Evolutionary conservation across 2,113 vertebrate genomes (phyloP).

Genomic region (Corynorhinus townsendii): DNA sequence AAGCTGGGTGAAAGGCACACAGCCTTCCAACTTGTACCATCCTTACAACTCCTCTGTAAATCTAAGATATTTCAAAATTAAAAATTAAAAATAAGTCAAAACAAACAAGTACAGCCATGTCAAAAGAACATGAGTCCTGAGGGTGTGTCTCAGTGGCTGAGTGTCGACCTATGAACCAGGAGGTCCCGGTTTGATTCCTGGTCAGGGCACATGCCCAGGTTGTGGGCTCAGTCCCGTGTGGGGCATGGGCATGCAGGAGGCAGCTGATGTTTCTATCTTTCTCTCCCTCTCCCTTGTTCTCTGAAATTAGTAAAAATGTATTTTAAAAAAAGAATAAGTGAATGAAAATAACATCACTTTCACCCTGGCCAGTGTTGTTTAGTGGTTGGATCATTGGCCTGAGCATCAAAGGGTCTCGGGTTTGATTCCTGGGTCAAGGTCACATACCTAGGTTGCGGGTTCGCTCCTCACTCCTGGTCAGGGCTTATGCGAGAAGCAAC

Average conservation of each 20-base stretch:
- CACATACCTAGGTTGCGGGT: too few species aligned
- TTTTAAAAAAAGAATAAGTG: too few species aligned
- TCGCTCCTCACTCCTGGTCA: too few species aligned
- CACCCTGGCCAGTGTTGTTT: too few species aligned
- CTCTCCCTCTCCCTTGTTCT: neutral
- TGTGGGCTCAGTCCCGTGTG: neutral
- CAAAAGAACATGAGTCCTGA: neutral
- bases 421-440: too few species aligned
- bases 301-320: too few species aligned
- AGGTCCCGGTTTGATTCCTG: neutral
- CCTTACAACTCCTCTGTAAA: neutral
- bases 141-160: neutral
- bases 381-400: too few species aligned
- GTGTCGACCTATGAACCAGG: neutral
- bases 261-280: neutral
- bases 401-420: too few species aligned
- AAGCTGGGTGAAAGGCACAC: neutral
- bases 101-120: neutral
- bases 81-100: neutral
- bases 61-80: neutral
- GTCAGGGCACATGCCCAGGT: neutral
- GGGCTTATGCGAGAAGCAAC: neutral
- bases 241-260: too few species aligned
- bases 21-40: too few species aligned
- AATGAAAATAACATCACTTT: too few species aligned